Evolutionary conservation across 2,888 invertebrate species (phyloP).

Genomic region (Rhingia campestris): DNA sequence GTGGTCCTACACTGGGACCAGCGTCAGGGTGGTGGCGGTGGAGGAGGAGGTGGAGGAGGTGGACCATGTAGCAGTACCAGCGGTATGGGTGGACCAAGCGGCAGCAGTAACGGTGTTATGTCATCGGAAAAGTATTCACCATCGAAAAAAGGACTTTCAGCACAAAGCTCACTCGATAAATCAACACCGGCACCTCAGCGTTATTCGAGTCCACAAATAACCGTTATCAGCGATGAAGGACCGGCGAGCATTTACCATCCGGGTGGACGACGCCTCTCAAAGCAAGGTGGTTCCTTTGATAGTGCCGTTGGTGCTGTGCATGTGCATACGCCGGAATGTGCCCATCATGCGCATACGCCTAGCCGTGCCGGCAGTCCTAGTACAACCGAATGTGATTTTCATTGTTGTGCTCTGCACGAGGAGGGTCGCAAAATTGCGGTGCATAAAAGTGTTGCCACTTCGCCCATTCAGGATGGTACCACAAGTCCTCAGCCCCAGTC

Average conservation of each 20-base stretch:
- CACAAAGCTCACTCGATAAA: slow-evolving; percentile 86
- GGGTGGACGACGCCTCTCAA: slow-evolving; percentile 84
- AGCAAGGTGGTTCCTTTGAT: slow-evolving; percentile 87
- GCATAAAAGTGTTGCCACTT: slow-evolving; percentile 95
- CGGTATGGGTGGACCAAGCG: slow-evolving; percentile 77
- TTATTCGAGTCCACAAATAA: slow-evolving; percentile 92
- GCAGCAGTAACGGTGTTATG: slow-evolving; percentile 79
- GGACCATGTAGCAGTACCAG: slow-evolving; percentile 78
- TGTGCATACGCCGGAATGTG: slow-evolving; percentile 92
- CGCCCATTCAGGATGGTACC: slow-evolving; percentile 92
- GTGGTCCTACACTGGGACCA: slow-evolving; percentile 98
- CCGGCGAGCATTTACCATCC: slow-evolving; percentile 84
- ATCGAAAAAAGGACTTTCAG: slow-evolving; percentile 84
- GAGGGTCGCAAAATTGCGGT: slow-evolving; percentile 95
- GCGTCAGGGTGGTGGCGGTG: slow-evolving; percentile 86
- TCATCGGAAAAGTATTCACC: slow-evolving; percentile 83
- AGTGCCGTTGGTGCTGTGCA: slow-evolving; percentile 87
- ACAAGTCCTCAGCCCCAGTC: slow-evolving; percentile 87
- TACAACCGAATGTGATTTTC: slow-evolving; percentile 94
- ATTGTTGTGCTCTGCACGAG: slow-evolving; percentile 96
- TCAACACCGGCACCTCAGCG: slow-evolving; percentile 84
- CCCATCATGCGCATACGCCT: slow-evolving; percentile 88
- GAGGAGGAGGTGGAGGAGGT: slow-evolving; percentile 82
- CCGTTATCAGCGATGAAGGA: slow-evolving; percentile 96
- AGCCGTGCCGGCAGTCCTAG: slow-evolving; percentile 87